Percentiles rank a stretch among this genome's conserved stretches.
These are phyloP conservation scores for Hipparchia semele DNA, from an alignment of 2,888 invertebrate genomes.

Conservation along the genomic window DNA sequence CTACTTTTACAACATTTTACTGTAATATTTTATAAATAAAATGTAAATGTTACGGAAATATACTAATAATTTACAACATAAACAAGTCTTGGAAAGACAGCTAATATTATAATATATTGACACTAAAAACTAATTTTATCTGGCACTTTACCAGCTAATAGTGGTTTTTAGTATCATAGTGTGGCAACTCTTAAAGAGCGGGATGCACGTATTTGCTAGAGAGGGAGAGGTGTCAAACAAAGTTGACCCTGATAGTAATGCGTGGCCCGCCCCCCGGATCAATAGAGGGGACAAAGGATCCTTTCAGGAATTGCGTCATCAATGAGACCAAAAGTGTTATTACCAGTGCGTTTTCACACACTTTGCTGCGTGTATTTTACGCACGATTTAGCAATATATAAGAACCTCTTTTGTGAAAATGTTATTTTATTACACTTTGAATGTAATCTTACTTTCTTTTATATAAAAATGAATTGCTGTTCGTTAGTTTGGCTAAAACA, in stretches of 20 bases:
- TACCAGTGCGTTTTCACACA: not conserved
- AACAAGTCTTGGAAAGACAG: not conserved
- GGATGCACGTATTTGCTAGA: constrained; percentile 37
- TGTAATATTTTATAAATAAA: not conserved
- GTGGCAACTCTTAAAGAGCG: constrained; percentile 50
- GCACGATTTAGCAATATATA: not conserved
- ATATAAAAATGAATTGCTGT: too few relatives aligned
- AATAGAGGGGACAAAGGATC: constrained; percentile 39
- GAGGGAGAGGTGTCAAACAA: constrained; percentile 45
- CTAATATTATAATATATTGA: not conserved
- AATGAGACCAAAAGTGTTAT: constrained; percentile 25
- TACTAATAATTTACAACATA: constrained; percentile 1
- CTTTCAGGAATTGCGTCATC: constrained; percentile 35
- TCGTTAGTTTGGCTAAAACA: too few relatives aligned
- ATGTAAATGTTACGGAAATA: not conserved
- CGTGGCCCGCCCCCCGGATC: constrained; percentile 41
- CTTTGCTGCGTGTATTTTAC: constrained; percentile 18
- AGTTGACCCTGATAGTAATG: constrained; percentile 46
- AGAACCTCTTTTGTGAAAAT: too few relatives aligned
- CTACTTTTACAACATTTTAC: not conserved
- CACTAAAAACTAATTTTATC: constrained; percentile 2
- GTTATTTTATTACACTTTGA: too few relatives aligned
- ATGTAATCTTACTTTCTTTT: too few relatives aligned
- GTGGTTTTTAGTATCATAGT: constrained; percentile 35
- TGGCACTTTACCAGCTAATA: constrained; percentile 1